Evolutionary conservation across 2,113 vertebrate genomes (phyloP).

Genomic region (Xiphophorus maculatus): DNA sequence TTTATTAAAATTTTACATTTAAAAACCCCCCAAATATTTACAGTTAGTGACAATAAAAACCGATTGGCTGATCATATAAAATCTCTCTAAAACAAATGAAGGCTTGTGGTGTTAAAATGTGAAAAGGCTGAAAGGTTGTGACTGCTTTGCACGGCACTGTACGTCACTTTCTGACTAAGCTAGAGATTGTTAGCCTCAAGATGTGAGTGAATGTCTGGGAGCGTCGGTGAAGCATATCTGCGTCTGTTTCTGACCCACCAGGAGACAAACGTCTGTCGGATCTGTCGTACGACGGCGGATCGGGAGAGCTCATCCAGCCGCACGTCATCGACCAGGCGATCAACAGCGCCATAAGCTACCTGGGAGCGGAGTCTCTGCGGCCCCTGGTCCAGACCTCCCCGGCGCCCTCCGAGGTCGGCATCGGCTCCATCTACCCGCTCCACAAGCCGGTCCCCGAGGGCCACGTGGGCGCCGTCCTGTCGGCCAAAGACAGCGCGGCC

Average conservation of each 20-base stretch:
- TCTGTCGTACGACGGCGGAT: slow-evolving; percentile 85
- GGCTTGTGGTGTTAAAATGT: neutral
- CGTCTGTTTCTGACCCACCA: slow-evolving; percentile 66
- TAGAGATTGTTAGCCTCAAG: slow-evolving; percentile 6
- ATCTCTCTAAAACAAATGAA: neutral
- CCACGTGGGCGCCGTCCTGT: slow-evolving; percentile 74
- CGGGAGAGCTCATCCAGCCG: slow-evolving; percentile 90
- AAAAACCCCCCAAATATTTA: no score
- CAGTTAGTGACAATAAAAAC: no score
- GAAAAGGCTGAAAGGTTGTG: no score
- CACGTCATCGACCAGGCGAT: slow-evolving; percentile 99
- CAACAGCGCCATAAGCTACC: slow-evolving; percentile 97
- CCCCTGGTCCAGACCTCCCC: slow-evolving; percentile 95
- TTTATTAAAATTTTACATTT: no score
- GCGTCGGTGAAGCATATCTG: neutral
- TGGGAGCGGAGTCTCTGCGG: slow-evolving; percentile 94
- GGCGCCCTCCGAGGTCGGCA: slow-evolving; percentile 83
- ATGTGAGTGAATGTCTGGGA: neutral
- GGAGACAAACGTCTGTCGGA: slow-evolving; percentile 93
- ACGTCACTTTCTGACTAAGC: slow-evolving; percentile 12
- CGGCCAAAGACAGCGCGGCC: slow-evolving; percentile 90
- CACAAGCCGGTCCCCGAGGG: slow-evolving; percentile 84
- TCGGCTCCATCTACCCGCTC: slow-evolving; percentile 87
- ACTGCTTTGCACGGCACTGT: no score
- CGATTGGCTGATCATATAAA: no score